Evolutionary conservation across 1,140 invertebrate species (phyloP).

Genomic region (Brachionus rubens): DNA sequence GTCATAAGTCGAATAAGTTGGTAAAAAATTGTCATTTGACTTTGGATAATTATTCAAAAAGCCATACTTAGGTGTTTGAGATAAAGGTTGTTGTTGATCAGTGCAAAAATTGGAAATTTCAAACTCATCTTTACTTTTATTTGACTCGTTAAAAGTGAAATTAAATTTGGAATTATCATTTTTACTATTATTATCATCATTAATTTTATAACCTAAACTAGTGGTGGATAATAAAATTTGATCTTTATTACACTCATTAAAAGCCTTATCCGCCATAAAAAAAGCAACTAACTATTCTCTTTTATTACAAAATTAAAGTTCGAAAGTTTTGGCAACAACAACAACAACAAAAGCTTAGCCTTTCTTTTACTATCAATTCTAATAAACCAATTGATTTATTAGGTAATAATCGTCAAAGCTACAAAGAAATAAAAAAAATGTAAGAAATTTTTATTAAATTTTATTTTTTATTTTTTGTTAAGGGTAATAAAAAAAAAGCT

Average conservation of each 20-base stretch:
- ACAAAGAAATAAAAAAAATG: not conserved
- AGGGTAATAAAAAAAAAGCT: conserved; percentile 33
- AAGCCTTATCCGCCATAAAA: conserved; percentile 46
- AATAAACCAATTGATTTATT: conserved; percentile 40
- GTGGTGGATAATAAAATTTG: conserved; percentile 45
- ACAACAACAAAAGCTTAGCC: too few species aligned
- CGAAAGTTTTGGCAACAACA: not conserved
- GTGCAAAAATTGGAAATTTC: not conserved
- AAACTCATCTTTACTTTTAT: not conserved
- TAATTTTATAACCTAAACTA: conserved; percentile 35
- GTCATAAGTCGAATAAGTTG: not conserved
- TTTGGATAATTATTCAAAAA: conserved; percentile 26
- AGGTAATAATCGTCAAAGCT: conserved; percentile 10
- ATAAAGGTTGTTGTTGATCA: not conserved
- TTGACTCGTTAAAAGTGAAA: conserved; percentile 34
- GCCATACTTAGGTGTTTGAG: not conserved
- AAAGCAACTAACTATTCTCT: conserved; percentile 16
- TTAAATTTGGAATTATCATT: conserved; percentile 20
- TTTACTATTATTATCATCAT: conserved; percentile 46
- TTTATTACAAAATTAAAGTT: not conserved
- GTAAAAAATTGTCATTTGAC: not conserved
- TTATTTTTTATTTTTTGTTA: conserved; percentile 21
- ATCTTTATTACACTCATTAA: conserved; percentile 47
- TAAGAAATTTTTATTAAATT: not conserved
- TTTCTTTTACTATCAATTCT: not conserved